Percentiles rank a stretch among this genome's conserved stretches.
Evolutionary conservation across 2,888 invertebrate species (phyloP).

Genomic region (Watsonalla binaria): DNA sequence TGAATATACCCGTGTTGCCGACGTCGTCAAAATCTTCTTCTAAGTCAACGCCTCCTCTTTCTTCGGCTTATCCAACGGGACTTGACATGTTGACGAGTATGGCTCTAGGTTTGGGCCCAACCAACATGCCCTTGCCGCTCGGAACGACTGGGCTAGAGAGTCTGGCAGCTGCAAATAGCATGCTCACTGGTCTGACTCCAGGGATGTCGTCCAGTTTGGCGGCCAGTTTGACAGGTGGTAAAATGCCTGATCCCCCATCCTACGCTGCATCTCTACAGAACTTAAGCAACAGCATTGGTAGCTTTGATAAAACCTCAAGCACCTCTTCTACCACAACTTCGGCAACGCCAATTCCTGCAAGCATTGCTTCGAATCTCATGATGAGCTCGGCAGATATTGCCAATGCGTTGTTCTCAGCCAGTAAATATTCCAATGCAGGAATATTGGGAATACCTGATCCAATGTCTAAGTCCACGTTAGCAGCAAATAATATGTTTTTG

Average conservation of each 20-base stretch:
- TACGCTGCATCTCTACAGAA: conserved; percentile 69
- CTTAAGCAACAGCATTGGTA: conserved; percentile 58
- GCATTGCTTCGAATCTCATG: conserved; percentile 80
- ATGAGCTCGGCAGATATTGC: conserved; percentile 82
- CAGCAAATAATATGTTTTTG: conserved; percentile 88
- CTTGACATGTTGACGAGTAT: conserved; percentile 74
- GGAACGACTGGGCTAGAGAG: conserved; percentile 66
- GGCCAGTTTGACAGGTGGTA: conserved; percentile 60
- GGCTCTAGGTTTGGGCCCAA: conserved; percentile 67
- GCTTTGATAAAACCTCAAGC: conserved; percentile 66
- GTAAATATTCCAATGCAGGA: conserved; percentile 81
- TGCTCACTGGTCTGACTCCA: conserved; percentile 63
- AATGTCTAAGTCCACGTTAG: conserved; percentile 85
- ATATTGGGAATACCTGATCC: conserved; percentile 85
- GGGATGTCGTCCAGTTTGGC: conserved; percentile 63
- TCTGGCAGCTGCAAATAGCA: conserved; percentile 72
- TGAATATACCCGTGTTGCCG: conserved; percentile 79
- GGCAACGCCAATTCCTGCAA: conserved; percentile 71
- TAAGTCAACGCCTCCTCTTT: conserved; percentile 74
- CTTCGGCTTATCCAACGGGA: conserved; percentile 70
- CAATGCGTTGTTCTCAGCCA: conserved; percentile 82
- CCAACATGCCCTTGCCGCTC: conserved; percentile 63
- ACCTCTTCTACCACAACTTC: conserved; percentile 71
- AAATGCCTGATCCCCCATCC: conserved; percentile 68
- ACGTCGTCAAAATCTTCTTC: conserved; percentile 79